phyloP scores from a whole-genome alignment of 2,888 invertebrate genomes.

The Theristus sp. region DNA sequence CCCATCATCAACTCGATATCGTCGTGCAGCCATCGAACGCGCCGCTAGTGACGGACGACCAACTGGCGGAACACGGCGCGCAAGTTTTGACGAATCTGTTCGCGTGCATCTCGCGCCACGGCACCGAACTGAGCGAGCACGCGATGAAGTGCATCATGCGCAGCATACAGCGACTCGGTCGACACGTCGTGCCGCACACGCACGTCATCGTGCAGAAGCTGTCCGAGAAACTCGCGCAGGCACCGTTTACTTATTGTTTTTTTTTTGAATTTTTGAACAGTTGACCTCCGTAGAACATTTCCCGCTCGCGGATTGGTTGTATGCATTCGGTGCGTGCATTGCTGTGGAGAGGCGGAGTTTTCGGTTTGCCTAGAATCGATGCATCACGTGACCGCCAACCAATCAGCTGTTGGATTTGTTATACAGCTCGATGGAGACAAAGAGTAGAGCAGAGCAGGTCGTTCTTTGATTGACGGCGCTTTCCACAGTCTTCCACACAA shows the following conservation, averaged over 20 bases:
- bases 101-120: conserved; percentile 46
- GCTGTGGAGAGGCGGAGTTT: not conserved
- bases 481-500: too few relatives aligned
- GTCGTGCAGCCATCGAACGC: not conserved
- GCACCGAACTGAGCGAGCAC: conserved; percentile 82
- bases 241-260: too few relatives aligned
- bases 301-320: not conserved
- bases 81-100: conserved; percentile 59
- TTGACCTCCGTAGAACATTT: not conserved
- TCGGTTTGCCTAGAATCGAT: not conserved
- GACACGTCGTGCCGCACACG: not conserved
- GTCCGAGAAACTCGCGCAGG: conserved; percentile 5
- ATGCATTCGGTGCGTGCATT: too few relatives aligned
- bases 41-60: not conserved
- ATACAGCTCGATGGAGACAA: too few relatives aligned
- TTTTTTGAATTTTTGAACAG: not conserved
- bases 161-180: conserved; percentile 7
- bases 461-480: too few relatives aligned
- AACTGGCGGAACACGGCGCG: conserved; percentile 30
- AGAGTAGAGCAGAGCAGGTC: too few relatives aligned
- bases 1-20: too few relatives aligned
- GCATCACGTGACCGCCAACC: too few relatives aligned
- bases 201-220: not conserved
- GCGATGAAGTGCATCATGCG: conserved; percentile 62
- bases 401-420: not conserved